Conservation (phyloP, 1,140 invertebrate species). For the Bicyclus anynana region DNA sequence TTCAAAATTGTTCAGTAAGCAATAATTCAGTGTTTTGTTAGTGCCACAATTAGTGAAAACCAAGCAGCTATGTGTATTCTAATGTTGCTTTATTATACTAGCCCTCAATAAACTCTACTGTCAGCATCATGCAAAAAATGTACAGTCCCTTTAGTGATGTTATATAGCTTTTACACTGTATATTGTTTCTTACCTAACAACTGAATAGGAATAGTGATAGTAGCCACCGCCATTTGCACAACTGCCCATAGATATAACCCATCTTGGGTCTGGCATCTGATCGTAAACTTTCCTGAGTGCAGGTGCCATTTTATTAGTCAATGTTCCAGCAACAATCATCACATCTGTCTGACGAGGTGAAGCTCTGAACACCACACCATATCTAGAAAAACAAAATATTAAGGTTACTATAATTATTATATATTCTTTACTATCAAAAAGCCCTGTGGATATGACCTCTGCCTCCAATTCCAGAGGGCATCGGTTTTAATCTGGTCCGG, state of each 20-base stretch:
- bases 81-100: too few species aligned
- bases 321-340: conserved; percentile 98
- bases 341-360: conserved; percentile 97
- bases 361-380: conserved; percentile 96
- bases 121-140: too few species aligned
- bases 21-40: too few species aligned
- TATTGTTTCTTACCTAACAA: conserved; percentile 82
- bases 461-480: too few species aligned
- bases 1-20: too few species aligned
- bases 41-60: too few species aligned
- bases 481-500: too few species aligned
- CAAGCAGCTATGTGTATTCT: too few species aligned
- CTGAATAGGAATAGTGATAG: conserved; percentile 99
- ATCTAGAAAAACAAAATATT: conserved; percentile 71
- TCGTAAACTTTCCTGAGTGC: conserved; percentile 95
- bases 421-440: too few species aligned
- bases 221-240: conserved; percentile 99
- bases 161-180: neutral
- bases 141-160: too few species aligned
- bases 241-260: conserved; percentile 99
- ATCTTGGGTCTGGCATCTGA: conserved; percentile 96
- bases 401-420: neutral
- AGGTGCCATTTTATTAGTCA: conserved; percentile 99
- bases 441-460: too few species aligned
- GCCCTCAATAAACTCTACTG: too few species aligned